phyloP scores from a whole-genome alignment of 2,888 invertebrate genomes.

The Hirudinaria manillensis region DNA sequence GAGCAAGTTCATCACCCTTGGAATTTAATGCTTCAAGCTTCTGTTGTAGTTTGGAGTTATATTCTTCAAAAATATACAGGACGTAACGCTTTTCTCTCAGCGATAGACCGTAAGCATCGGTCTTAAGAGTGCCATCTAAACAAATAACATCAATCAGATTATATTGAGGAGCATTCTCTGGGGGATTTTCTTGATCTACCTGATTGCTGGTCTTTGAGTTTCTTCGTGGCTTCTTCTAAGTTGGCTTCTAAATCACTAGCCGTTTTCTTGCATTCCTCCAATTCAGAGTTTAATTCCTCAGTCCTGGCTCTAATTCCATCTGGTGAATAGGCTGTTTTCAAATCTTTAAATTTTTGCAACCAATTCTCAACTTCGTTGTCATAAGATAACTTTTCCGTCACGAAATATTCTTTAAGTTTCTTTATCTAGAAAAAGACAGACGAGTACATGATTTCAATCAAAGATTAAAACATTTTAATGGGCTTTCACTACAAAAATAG shows the following conservation, averaged over 20 bases:
- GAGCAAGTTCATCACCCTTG: background rate
- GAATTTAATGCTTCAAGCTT: background rate
- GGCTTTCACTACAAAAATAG: background rate
- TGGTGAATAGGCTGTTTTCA: background rate
- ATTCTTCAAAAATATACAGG: background rate
- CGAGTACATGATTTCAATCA: too few species aligned
- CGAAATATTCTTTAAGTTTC: background rate
- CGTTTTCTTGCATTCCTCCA: background rate
- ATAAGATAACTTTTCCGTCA: background rate
- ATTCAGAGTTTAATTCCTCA: background rate
- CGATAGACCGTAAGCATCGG: background rate
- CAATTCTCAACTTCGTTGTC: background rate
- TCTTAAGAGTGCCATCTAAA: background rate
- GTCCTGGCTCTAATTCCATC: background rate
- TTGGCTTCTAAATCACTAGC: background rate
- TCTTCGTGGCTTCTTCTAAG: background rate
- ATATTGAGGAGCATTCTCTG: background rate
- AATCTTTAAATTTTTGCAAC: slow-evolving; percentile 17
- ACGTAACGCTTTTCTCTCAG: slow-evolving; percentile 3
- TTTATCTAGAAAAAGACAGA: background rate
- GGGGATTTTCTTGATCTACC: background rate
- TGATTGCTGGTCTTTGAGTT: background rate
- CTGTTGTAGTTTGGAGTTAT: background rate
- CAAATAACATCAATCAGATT: too few species aligned
- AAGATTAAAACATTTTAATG: background rate